Evolutionary conservation across 1,140 invertebrate species (phyloP), one percentile per base, ranked within the genome.

Genomic region (Brachionus koreanus): DNA sequence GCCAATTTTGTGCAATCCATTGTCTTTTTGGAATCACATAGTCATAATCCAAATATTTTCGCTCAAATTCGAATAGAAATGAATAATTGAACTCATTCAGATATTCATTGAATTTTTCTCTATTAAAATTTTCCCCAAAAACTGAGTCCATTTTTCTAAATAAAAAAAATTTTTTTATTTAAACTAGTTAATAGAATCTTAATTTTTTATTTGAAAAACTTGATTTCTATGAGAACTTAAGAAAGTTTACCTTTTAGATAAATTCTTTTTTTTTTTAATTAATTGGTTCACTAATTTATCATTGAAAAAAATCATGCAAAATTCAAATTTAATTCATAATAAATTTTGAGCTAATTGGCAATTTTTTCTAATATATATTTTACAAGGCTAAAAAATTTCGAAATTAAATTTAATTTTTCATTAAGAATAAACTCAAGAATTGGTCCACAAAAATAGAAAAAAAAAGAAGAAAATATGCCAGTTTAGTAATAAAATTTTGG

Each of bases 1-100:
- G 94, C 96, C 96, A 98, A 88, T 98, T 95, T 83, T 94, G 91
- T 46, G 92, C 91, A 95, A 99, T 98, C 95, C 96, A 99, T 82
- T 23, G n/a, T 2, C 39, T 13, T 82, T 46, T 82, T 65, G 23
- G 37, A 23, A 33, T 12, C 6, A 79, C 76, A 35, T 61, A 79
- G 16, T 65, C 49, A 35, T 29, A 57, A 4, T 57, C 23, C 0
- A 79, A 42, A 42, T 79, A 79, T 61, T 79, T 79, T 42, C 19
- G 6, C 35, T 79, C 76, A 42, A 79, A 61, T 61, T 79, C 39
- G 12, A 79, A 79, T 12, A 57, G 5, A 61, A 79, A 57, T 35
- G 76, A 61, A 65, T 79, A 57, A 79, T 79, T 79, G 23, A 25
- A 74, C 7, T 74, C 69, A 19, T 33, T 43, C 13, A 74, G 0